phyloP scores from a whole-genome alignment of 2,113 vertebrate species.

The Ammodytes marinus region DNA sequence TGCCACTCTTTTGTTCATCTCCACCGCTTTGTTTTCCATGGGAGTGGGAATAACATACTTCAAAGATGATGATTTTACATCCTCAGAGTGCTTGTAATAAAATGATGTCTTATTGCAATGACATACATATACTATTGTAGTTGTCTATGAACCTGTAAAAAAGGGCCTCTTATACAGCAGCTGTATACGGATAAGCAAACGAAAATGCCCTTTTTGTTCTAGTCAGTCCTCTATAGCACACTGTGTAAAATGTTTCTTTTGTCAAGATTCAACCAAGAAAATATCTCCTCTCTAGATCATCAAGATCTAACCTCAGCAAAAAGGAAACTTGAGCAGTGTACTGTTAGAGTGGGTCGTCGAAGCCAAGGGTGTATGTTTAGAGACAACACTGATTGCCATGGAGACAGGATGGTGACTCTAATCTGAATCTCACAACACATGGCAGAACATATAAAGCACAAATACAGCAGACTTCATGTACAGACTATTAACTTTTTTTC shows the following conservation, averaged over 20 bases:
- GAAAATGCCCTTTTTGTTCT: slow-evolving; percentile 7
- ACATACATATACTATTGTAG: neutral
- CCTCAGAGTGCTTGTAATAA: slow-evolving; percentile 21
- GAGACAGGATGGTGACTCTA: slow-evolving; percentile 58
- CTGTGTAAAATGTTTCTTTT: neutral
- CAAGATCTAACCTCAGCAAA: neutral
- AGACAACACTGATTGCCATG: slow-evolving; percentile 61
- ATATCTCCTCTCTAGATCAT: neutral
- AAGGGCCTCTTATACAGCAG: neutral
- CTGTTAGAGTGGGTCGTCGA: slow-evolving; percentile 44
- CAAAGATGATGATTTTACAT: slow-evolving; percentile 32
- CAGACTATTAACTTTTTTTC: slow-evolving; percentile 7
- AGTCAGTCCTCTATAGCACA: slow-evolving; percentile 14
- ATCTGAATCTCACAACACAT: slow-evolving; percentile 35
- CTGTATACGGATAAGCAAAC: neutral
- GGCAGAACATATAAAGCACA: slow-evolving; percentile 39
- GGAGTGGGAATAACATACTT: slow-evolving; percentile 24
- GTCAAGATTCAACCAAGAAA: slow-evolving; percentile 8
- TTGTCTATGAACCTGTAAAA: slow-evolving; percentile 4
- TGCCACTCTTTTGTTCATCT: slow-evolving; percentile 24
- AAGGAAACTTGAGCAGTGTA: slow-evolving; percentile 19
- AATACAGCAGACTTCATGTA: slow-evolving; percentile 14
- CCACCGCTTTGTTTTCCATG: neutral
- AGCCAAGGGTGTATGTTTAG: slow-evolving; percentile 38
- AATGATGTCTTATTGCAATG: neutral